Conservation (phyloP, 1,140 invertebrate species). For the Periplaneta americana region DNA sequence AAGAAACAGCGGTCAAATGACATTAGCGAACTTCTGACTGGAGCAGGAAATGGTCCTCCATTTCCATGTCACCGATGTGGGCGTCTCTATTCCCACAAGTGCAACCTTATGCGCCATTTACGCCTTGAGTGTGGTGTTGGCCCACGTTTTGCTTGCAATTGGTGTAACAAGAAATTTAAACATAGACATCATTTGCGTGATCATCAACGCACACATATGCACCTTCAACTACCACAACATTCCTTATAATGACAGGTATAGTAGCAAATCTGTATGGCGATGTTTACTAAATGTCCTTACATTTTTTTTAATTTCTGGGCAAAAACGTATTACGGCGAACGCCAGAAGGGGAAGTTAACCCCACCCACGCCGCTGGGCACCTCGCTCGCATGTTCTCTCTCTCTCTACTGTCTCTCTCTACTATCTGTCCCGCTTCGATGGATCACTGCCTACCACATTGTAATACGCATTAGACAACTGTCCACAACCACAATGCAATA, state of each 20-base stretch:
- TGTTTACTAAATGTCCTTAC: too few relatives aligned
- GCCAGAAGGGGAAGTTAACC: too few relatives aligned
- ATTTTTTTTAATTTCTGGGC: too few relatives aligned
- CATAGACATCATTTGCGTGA: conserved; percentile 4
- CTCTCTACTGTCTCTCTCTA: too few relatives aligned
- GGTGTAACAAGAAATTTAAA: conserved; percentile 22
- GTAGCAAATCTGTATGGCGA: not conserved
- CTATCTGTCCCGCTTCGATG: too few relatives aligned
- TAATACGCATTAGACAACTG: too few relatives aligned
- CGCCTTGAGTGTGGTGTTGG: conserved; percentile 26
- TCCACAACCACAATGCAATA: too few relatives aligned
- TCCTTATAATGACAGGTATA: not conserved
- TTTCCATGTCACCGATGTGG: conserved; percentile 68
- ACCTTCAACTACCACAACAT: not conserved
- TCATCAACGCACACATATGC: conserved; percentile 18
- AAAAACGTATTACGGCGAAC: too few relatives aligned
- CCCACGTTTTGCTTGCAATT: conserved; percentile 30
- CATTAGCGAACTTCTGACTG: not conserved
- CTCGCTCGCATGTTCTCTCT: too few relatives aligned
- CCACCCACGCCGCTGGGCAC: too few relatives aligned
- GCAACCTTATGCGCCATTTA: conserved; percentile 54
- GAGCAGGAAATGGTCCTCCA: not conserved
- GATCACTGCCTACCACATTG: too few relatives aligned
- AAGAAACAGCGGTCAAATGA: not conserved
- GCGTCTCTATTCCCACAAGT: conserved; percentile 76